phyloP scores from a whole-genome alignment of 2,797 vertebrate genomes.

The Phoeniculus purpureus region DNA sequence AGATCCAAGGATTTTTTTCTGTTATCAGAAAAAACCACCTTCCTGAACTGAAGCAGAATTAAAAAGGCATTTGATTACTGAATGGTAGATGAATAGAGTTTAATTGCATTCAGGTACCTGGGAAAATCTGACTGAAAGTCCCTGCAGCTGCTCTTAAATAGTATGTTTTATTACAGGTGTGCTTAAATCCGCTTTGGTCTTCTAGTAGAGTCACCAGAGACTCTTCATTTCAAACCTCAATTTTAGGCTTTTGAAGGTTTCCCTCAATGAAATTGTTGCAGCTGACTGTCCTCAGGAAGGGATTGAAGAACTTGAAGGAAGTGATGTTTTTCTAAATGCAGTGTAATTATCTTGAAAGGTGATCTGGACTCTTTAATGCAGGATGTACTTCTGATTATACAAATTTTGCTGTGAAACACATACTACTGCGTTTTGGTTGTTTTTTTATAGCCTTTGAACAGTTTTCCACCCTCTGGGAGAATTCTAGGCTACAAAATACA shows the following conservation, averaged over 20 bases:
- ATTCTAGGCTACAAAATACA: constrained; percentile 72
- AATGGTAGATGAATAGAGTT: background rate
- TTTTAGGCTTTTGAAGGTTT: background rate
- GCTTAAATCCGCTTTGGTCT: background rate
- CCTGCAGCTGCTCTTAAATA: background rate
- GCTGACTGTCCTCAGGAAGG: background rate
- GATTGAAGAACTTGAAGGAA: background rate
- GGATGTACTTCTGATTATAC: background rate
- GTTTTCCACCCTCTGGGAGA: constrained; percentile 38
- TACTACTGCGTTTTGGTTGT: background rate
- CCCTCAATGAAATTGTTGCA: background rate
- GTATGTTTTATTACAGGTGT: background rate
- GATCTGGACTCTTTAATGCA: background rate
- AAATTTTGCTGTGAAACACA: background rate
- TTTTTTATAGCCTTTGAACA: constrained; percentile 41
- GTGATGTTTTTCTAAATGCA: background rate
- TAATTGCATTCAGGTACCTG: background rate
- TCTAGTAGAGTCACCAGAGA: background rate
- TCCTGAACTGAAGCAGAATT: background rate
- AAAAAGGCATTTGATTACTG: background rate
- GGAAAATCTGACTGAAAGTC: background rate
- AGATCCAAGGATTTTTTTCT: background rate
- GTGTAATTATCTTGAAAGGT: background rate
- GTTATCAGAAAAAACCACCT: background rate
- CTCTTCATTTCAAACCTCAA: background rate